Conservation (phyloP, 2,797 vertebrate species). For the Neosilurus hyrtlii region DNA sequence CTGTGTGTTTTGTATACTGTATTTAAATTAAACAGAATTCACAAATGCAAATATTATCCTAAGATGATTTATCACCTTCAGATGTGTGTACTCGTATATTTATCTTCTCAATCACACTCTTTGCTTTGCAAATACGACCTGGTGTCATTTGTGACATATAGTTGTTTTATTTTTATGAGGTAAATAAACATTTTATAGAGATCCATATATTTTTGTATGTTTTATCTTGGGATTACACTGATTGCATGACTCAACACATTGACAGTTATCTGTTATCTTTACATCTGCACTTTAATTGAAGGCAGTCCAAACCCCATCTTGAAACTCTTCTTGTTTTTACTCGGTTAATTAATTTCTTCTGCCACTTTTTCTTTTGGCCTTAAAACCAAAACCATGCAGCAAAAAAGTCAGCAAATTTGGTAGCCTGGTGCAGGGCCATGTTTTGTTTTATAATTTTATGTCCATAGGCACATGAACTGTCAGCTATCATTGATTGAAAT, state of each 20-base stretch:
- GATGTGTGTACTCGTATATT: background rate
- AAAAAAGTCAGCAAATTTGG: too few relatives aligned
- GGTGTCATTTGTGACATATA: slow-evolving; percentile 31
- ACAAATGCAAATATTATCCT: background rate
- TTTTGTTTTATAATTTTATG: too few relatives aligned
- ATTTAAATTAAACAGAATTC: background rate
- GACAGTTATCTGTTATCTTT: background rate
- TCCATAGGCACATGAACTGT: too few relatives aligned
- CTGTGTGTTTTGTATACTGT: background rate
- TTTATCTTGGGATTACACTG: background rate
- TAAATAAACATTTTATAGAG: slow-evolving; percentile 37
- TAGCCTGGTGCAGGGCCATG: too few relatives aligned
- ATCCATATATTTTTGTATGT: background rate
- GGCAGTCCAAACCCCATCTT: too few relatives aligned
- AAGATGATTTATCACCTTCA: background rate
- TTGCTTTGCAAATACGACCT: slow-evolving; percentile 27
- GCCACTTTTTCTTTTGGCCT: too few relatives aligned
- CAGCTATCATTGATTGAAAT: too few relatives aligned
- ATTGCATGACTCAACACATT: background rate
- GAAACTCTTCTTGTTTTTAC: too few relatives aligned
- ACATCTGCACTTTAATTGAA: too few relatives aligned
- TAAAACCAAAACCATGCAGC: too few relatives aligned
- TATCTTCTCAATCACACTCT: background rate
- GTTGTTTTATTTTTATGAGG: slow-evolving; percentile 31
- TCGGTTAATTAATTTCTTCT: too few relatives aligned